Base-by-base conservation (phyloP, 2,888 invertebrate genomes). In the Megamerina dolium region DNA sequence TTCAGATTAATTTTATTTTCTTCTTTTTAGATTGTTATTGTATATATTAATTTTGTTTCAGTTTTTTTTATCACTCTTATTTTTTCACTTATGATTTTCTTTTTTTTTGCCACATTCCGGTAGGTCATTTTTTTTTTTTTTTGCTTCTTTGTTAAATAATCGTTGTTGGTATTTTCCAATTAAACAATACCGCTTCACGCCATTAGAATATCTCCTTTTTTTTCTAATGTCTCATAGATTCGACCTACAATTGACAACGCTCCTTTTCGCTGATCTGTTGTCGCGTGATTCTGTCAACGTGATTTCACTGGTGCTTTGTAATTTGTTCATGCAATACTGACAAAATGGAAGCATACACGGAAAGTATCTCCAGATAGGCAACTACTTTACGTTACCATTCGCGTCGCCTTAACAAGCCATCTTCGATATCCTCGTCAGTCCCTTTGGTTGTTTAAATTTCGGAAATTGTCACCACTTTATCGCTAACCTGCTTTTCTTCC, bases 361-460 rank as follows among this genome's bases (percentile, higher is more conserved):
- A 68, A 6, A 72, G 49, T 41, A 72, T 70, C 72, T 84, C 83
- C 47, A 81, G 68, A 56, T 75, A 76, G 58, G 79, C 78, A 14
- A 79, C 76, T 26, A 79, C 70, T 23, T 70, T 68, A 57, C 79
- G 81, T 51, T 80, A 72, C 4, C 73, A 65, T 21, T 74, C 74
- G 12, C 79, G 64, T 42, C 75, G 63, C 17, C 58, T 55, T 75
- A 77, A 79, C 10, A 70, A 58, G 5, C 65, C 67, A 55, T 73
- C 72, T 38, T 68, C 61, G 9, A 53, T 58, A 12, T 66, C 63
- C 38, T 73, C 72, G 50, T 75, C 70, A 48, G 72, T 70, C 17
- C 68, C 63, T 12, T 66, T 60, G 13, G 75, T 69, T 3, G 61
- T 61, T 37, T 72, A 61, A 21, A 64, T 52, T 27, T 66, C 60